Conservation (phyloP, 2,888 invertebrate genomes). For the Leucophenga montana region DNA sequence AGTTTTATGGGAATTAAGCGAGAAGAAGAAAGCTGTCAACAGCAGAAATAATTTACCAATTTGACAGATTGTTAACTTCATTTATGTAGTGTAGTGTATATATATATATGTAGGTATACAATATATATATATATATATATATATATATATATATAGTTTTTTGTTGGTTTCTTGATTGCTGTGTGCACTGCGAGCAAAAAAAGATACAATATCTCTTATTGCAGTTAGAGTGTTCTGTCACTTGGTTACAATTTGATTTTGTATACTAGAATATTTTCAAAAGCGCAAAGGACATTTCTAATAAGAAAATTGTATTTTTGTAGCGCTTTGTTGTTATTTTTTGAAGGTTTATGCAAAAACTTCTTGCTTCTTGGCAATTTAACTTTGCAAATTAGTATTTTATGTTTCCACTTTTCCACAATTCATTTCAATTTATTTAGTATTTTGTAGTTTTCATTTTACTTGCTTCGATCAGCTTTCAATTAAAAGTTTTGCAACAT, state of each 20-base stretch:
- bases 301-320: background rate
- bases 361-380: background rate
- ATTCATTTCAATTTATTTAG: background rate
- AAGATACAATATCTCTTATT: background rate
- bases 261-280: no score
- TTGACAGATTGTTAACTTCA: conserved; percentile 73
- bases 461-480: background rate
- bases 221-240: no score
- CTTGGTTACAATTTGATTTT: no score
- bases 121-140: background rate
- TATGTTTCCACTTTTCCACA: no score
- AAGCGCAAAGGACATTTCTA: no score
- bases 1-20: conserved; percentile 63
- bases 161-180: no score
- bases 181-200: background rate
- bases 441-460: no score
- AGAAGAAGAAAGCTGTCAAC: conserved; percentile 72
- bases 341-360: no score
- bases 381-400: no score
- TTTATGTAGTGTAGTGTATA: conserved; percentile 65
- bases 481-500: conserved; percentile 4
- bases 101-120: no score
- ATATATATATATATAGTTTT: no score
- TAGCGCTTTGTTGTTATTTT: background rate
- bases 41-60: conserved; percentile 73